Base-by-base conservation (phyloP, 92 coral and sea anemone genomes). In the Muricea muricata region DNA sequence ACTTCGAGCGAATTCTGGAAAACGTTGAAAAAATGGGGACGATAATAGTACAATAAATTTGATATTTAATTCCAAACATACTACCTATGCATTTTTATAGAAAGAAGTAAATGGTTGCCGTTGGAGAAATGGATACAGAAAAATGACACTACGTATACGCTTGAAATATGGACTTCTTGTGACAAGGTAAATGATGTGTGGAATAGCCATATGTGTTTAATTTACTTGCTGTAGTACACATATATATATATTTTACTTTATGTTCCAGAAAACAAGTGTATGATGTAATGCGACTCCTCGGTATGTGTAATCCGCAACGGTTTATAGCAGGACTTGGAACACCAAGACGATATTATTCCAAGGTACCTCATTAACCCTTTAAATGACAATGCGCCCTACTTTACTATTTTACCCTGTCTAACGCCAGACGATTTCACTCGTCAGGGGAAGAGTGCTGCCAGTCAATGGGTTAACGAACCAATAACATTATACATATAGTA, bases 61-160 rank as follows among this genome's bases (percentile, higher is more conserved):
- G 15, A 45, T 45, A 2, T 45, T 8, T 2, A 37, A 4, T 37
- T 4, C 1, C 12, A 45, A 45, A 45, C 50, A 5, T 45, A 45
- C 12, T 45, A 45, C 12, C 12, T 45, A 9, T 9, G 14, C 14
- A 8, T 54, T 26, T 13, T 28, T 79, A 1, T 21, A 58, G 84
- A 78, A 78, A 15, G 84, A 78, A 29, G 40, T 55, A 17, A 47
- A 58, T 14, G 84, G 84, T 20, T 78, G 84, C 30, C 73, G 84
- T 23, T 28, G 48, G n/a, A 41, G 32, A 39, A 46, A 32, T 29
- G 84, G 84, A 2, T 78, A 78, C 12, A 65, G 81, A 25, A 72
- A 78, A 23, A 86, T 86, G 90, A 83, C 60, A 23, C 65, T 86
- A 25, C 28, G 89, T 24, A 39, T 85, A 56, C 89, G 89, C 13